Conservation (phyloP, 2,113 vertebrate species). For the Mirounga angustirostris region DNA sequence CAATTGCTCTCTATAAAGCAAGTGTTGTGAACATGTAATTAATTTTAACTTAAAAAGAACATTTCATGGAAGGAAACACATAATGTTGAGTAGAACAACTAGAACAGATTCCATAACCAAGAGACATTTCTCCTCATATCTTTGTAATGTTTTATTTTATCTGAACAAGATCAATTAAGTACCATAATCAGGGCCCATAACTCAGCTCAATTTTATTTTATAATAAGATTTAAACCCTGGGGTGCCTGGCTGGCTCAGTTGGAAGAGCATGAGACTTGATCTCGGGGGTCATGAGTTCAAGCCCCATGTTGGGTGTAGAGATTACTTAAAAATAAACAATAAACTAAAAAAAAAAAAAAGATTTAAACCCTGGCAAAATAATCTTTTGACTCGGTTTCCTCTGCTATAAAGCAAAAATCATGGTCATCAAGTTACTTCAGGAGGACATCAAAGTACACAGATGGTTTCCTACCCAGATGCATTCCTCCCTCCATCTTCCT, state of each 20-base stretch:
- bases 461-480: neutral
- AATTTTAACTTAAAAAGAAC: conserved; percentile 48
- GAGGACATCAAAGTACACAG: accelerated
- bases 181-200: neutral
- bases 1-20: neutral
- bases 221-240: neutral
- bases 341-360: neutral
- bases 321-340: neutral
- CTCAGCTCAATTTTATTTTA: neutral
- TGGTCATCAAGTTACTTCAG: neutral
- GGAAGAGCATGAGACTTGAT: neutral
- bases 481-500: neutral
- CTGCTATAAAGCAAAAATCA: neutral
- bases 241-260: neutral
- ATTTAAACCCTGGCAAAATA: neutral
- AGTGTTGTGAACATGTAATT: neutral
- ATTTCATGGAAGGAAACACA: conserved; percentile 8
- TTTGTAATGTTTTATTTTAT: neutral
- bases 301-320: neutral
- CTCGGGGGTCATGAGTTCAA: neutral
- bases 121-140: conserved; percentile 25
- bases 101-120: conserved; percentile 35
- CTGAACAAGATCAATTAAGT: conserved; percentile 50
- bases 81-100: neutral
- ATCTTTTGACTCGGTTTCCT: neutral